Conservation (phyloP, 1,140 invertebrate species). For the Zaprionus camerounensis region DNA sequence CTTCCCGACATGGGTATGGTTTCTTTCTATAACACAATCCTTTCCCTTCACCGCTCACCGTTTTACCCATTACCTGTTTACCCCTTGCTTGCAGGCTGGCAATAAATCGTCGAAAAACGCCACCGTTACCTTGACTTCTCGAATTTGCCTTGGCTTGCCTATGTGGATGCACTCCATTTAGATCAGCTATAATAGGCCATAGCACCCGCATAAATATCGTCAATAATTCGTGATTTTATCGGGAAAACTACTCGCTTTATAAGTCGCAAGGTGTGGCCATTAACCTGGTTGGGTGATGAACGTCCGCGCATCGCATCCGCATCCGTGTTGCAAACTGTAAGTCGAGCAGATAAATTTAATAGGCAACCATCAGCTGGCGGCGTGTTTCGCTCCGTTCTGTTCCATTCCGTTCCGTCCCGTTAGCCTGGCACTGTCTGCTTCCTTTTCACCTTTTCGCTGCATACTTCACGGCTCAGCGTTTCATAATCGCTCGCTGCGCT, state of each 20-base stretch:
- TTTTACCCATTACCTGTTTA: too few relatives aligned
- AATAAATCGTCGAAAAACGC: constrained; percentile 68
- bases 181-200: constrained; percentile 16
- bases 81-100: constrained; percentile 56
- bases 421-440: neutral
- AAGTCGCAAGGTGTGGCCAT: constrained; percentile 12
- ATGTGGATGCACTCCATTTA: constrained; percentile 43
- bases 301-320: constrained; percentile 4
- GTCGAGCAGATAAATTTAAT: constrained; percentile 78
- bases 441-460: constrained; percentile 31
- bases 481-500: constrained; percentile 47
- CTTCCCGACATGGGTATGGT: constrained; percentile 65
- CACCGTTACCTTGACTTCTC: constrained; percentile 70
- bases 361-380: constrained; percentile 48
- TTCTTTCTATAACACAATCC: constrained; percentile 19
- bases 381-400: constrained; percentile 10
- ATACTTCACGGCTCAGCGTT: constrained; percentile 40
- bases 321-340: constrained; percentile 32
- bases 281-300: constrained; percentile 50
- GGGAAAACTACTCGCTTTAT: neutral
- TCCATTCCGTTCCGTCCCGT: constrained; percentile 7
- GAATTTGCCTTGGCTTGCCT: constrained; percentile 36
- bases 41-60: neutral
- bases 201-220: constrained; percentile 50
- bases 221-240: constrained; percentile 55